phyloP scores from a whole-genome alignment of 2,113 vertebrate species.

The Sinocyclocheilus anophthalmus region DNA sequence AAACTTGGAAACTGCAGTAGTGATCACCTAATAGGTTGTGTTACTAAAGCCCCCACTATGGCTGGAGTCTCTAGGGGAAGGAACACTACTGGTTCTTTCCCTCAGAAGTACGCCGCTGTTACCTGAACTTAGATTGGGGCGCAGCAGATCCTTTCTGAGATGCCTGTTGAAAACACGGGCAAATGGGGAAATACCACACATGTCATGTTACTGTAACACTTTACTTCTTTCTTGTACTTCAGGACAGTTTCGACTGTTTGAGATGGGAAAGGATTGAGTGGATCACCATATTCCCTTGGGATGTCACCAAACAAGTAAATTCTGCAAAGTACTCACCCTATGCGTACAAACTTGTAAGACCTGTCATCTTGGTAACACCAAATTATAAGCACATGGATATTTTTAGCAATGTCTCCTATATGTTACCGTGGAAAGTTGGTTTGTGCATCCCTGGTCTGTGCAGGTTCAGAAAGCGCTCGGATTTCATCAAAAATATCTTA shows the following conservation, averaged over 20 bases:
- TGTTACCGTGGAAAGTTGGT: too few species aligned
- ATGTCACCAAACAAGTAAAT: too few species aligned
- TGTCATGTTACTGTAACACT: background rate
- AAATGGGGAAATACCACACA: constrained; percentile 27
- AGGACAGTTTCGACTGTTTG: background rate
- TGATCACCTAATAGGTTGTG: background rate
- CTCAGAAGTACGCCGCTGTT: constrained; percentile 55
- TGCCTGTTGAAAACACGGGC: constrained; percentile 46
- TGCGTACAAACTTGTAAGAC: background rate
- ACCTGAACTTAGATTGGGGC: constrained; percentile 51
- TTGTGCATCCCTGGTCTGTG: too few species aligned
- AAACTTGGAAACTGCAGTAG: constrained; percentile 15
- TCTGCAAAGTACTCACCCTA: too few species aligned
- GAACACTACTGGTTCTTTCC: constrained; percentile 44
- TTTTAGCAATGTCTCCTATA: too few species aligned
- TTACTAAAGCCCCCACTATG: constrained; percentile 21
- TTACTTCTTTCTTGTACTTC: background rate
- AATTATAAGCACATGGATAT: too few species aligned
- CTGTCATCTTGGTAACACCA: background rate
- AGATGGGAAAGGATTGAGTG: background rate
- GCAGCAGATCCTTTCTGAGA: constrained; percentile 56
- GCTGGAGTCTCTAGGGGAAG: constrained; percentile 46
- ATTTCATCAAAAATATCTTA: too few species aligned
- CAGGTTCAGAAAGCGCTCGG: too few species aligned
- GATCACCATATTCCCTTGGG: background rate